These are phyloP conservation scores for Cinara cedri DNA, from an alignment of 2,888 invertebrate genomes.

Conservation along the genomic window DNA sequence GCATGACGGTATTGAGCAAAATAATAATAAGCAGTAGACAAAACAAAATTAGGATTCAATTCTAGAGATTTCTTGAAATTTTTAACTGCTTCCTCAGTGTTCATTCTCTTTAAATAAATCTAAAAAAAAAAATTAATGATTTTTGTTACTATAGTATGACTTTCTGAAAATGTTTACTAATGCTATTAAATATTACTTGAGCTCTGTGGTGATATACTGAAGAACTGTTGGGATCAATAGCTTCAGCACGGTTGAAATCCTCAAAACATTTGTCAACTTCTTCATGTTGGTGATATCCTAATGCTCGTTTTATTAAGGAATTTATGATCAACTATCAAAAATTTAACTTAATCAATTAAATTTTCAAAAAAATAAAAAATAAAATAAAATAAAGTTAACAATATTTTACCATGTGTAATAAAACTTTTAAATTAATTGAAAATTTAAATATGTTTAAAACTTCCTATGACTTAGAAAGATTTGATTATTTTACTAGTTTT, in stretches of 20 bases:
- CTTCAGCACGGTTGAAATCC: slow-evolving; percentile 80
- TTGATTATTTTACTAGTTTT: no score
- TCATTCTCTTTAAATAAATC: slow-evolving; percentile 45
- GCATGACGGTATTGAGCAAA: slow-evolving; percentile 84
- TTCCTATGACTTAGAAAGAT: no score
- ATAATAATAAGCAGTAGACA: slow-evolving; percentile 88
- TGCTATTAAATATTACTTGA: slow-evolving; percentile 64
- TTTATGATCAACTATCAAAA: slow-evolving; percentile 63
- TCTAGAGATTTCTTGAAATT: slow-evolving; percentile 82
- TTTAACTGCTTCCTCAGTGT: slow-evolving; percentile 73
- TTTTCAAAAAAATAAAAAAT: no score
- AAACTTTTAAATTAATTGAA: no score
- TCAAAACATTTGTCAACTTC: slow-evolving; percentile 75
- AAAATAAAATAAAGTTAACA: no score
- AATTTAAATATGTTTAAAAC: no score
- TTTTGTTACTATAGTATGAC: background rate
- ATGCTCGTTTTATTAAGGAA: slow-evolving; percentile 69
- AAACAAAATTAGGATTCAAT: slow-evolving; percentile 82
- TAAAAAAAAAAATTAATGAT: slow-evolving; percentile 1
- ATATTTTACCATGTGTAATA: no score
- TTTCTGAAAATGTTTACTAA: background rate
- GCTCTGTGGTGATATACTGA: slow-evolving; percentile 94
- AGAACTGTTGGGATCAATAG: slow-evolving; percentile 78
- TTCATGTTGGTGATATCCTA: slow-evolving; percentile 80
- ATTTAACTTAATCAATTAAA: slow-evolving; percentile 61